Base-by-base conservation (phyloP, 2,113 vertebrate species). In the Microcebus murinus region DNA sequence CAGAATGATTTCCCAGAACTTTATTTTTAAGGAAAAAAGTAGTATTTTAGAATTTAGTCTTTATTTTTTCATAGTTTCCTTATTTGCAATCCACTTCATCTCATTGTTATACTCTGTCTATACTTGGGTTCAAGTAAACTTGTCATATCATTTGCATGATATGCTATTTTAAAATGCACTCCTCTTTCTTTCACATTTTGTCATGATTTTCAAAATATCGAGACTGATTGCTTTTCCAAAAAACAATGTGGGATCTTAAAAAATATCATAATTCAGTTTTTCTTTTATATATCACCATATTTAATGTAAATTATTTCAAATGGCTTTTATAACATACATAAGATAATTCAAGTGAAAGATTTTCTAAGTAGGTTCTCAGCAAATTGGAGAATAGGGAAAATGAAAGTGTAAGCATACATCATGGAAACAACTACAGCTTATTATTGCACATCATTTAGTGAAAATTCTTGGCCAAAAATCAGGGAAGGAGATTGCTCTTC, bases 301-400 rank as follows among this genome's bases (percentile, higher is more conserved):
- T 59, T 90, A 27, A 73, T n/a, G 3, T 84, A 79, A 87, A 87
- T 83, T 87, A 82, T 92, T 76, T 82, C 50, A 94, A 93, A 79
- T 55, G 29, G 1, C 4, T 92, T 81, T 82, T 68, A 31, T 8
- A 79, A 45, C 11, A 45, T 86, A 6, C 39, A 89, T 48, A 76
- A 73, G 50, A 87, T 93, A 67, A 93, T 84, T 83, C 27, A n/a
- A 29, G 8, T 48, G 25, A 71, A 91, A 76, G 4, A 15, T 92
- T 87, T 87, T 61, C 45, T 90, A 48, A 90, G 45, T 59, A 74
- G 39, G 23, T 67, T 90, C 34, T 90, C 36, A 71, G 70, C 3
- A 90, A 90, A 59, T 67, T 94, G 18, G 12, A 95, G 27, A 34
- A n/a, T 9, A 76, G 39, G 9, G 57, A 91, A 95, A 95, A 79